Percentiles rank a stretch among this genome's conserved stretches.
phyloP scores from a whole-genome alignment of 2,113 vertebrate species.

The Ranitomeya imitator region DNA sequence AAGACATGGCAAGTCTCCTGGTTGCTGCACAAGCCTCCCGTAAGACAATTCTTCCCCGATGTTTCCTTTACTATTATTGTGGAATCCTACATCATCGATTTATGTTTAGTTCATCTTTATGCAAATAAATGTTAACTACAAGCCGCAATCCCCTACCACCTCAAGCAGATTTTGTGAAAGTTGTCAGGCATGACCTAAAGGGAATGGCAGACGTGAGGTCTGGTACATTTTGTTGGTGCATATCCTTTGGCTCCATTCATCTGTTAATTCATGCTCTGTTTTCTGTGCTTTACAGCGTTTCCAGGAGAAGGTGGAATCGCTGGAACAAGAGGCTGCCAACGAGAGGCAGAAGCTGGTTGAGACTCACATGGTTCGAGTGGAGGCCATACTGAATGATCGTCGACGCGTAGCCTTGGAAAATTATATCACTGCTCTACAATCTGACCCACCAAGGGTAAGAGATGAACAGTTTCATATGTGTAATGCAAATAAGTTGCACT shows the following conservation, averaged over 20 bases:
- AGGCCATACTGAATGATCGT: conserved; percentile 94
- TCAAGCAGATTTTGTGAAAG: too few relatives aligned
- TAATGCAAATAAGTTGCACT: background rate
- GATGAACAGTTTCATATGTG: background rate
- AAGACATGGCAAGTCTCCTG: too few relatives aligned
- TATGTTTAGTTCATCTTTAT: too few relatives aligned
- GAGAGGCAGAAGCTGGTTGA: conserved; percentile 96
- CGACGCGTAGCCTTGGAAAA: conserved; percentile 93
- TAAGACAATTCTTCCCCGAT: too few relatives aligned
- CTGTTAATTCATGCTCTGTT: background rate
- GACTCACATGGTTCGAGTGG: conserved; percentile 96
- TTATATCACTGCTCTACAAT: conserved; percentile 92
- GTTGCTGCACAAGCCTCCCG: too few relatives aligned
- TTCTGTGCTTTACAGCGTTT: conserved; percentile 79
- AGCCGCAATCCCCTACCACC: too few relatives aligned
- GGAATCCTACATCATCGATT: too few relatives aligned
- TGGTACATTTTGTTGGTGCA: background rate
- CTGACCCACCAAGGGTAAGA: conserved; percentile 78
- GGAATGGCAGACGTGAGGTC: background rate
- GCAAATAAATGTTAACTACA: too few relatives aligned
- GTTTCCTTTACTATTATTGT: too few relatives aligned
- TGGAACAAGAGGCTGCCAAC: conserved; percentile 95
- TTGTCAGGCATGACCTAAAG: too few relatives aligned
- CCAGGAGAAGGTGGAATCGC: conserved; percentile 95
- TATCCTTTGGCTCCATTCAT: background rate